These are phyloP conservation scores for Pseudomyrmex flavicornis DNA, from an alignment of 1,140 invertebrate genomes.

Conservation along the genomic window DNA sequence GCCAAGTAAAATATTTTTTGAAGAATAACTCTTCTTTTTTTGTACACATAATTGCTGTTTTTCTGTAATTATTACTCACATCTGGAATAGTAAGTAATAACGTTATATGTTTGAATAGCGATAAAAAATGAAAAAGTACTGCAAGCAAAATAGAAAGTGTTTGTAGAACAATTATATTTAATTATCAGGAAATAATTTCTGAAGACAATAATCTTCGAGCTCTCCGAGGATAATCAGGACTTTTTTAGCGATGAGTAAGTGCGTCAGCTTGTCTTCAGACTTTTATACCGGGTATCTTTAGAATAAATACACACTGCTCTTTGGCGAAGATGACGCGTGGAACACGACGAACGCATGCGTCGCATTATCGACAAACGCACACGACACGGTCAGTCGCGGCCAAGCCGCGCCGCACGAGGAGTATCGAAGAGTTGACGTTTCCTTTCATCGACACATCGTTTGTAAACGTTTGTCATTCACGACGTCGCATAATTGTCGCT, in stretches of 20 bases:
- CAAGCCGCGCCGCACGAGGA: conserved; percentile 31
- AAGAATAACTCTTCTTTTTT: too few species aligned
- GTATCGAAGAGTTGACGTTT: conserved; percentile 11
- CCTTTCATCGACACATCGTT: neutral
- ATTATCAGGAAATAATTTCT: neutral
- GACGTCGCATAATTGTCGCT: neutral
- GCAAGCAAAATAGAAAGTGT: neutral
- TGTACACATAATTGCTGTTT: neutral
- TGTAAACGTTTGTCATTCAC: neutral
- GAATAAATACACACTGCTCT: conserved; percentile 46
- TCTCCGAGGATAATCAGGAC: too few species aligned
- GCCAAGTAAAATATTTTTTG: neutral
- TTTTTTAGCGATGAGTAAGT: neutral
- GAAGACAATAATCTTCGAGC: neutral
- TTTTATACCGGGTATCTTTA: conserved; percentile 34
- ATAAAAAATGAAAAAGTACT: neutral
- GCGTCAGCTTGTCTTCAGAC: neutral
- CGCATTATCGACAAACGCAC: conserved; percentile 68
- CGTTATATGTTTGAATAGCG: too few species aligned
- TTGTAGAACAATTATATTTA: neutral
- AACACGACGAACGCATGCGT: conserved; percentile 63
- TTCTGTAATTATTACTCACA: neutral
- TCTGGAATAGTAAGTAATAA: neutral
- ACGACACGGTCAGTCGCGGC: conserved; percentile 55
- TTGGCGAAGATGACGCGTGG: neutral